Evolutionary conservation across 2,888 invertebrate genomes (phyloP).

Genomic region (Drosophila rubida): DNA sequence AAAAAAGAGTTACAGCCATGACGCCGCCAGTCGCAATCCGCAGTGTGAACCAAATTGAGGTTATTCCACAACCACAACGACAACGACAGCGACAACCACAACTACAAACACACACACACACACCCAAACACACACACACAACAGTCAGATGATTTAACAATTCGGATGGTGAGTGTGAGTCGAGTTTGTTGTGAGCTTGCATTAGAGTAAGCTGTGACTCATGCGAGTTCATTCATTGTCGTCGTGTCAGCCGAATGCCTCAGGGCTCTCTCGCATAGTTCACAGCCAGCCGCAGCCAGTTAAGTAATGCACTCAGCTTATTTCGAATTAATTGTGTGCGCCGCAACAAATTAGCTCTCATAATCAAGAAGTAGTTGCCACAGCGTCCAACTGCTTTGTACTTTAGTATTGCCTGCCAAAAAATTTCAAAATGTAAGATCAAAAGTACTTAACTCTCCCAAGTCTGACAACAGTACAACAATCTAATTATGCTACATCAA

Average conservation of each 20-base stretch:
- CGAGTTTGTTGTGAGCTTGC: constrained; percentile 8
- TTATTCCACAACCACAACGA: constrained; percentile 64
- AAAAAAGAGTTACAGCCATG: constrained; percentile 62
- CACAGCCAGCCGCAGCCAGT: constrained; percentile 42
- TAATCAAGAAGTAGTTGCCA: not conserved
- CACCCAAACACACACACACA: constrained; percentile 9
- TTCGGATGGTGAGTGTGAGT: constrained; percentile 19
- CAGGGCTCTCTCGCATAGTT: constrained; percentile 31
- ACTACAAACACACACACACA: constrained; percentile 5
- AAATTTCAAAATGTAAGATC: not conserved
- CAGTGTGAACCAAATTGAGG: constrained; percentile 76
- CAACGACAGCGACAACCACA: constrained; percentile 3
- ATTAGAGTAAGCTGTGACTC: constrained; percentile 48
- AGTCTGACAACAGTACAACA: no score
- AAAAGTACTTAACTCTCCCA: no score
- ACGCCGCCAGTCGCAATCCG: constrained; percentile 75
- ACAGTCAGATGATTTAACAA: constrained; percentile 76
- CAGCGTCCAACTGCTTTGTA: no score
- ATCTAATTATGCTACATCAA: no score
- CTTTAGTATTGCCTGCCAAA: not conserved
- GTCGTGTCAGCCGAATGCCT: constrained; percentile 24
- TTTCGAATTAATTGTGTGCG: constrained; percentile 25
- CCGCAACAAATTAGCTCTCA: constrained; percentile 4
- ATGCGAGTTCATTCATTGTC: constrained; percentile 58
- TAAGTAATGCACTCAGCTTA: constrained; percentile 41